A percentile compares a stretch with the other conserved stretches of the same genome.
phyloP scores from a whole-genome alignment of 1,140 invertebrate genomes.

The Parapsyche elsis region DNA sequence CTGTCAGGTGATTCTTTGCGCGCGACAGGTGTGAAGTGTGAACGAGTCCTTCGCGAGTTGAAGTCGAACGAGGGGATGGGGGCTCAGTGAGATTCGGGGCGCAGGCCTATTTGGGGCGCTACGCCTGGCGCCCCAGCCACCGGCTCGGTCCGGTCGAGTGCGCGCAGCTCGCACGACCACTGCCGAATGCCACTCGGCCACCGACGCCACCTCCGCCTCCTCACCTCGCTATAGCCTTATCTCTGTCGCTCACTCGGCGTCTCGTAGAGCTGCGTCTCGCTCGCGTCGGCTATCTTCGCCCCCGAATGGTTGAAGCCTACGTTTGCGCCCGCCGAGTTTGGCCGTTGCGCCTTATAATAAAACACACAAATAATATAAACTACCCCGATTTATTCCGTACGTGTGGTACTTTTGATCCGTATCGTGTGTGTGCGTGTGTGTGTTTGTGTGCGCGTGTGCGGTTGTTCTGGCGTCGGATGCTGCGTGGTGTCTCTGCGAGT shows the following conservation, averaged over 20 bases:
- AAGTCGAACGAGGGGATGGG: slow-evolving; percentile 52
- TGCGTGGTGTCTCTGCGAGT: too few species aligned
- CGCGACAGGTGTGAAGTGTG: not conserved
- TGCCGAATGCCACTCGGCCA: not conserved
- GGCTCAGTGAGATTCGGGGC: slow-evolving; percentile 59
- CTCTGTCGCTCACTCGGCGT: not conserved
- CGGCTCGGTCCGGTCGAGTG: slow-evolving; percentile 52
- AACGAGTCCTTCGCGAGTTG: not conserved
- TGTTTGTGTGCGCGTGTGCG: too few species aligned
- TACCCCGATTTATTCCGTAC: too few species aligned
- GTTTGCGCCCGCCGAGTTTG: too few species aligned
- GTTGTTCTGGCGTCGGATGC: too few species aligned
- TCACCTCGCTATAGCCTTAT: not conserved
- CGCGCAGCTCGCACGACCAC: slow-evolving; percentile 37
- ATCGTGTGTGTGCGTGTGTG: too few species aligned
- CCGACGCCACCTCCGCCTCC: slow-evolving; percentile 47
- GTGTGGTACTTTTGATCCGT: too few species aligned
- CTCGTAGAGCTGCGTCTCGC: not conserved
- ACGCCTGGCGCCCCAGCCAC: slow-evolving; percentile 61
- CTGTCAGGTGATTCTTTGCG: not conserved
- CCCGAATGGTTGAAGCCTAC: too few species aligned
- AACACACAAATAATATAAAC: not conserved
- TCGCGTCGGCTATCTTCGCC: not conserved
- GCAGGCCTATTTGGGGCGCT: slow-evolving; percentile 57
- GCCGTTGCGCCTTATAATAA: not conserved